Percentiles rank a stretch among this genome's conserved stretches.
Evolutionary conservation across 1,140 invertebrate species (phyloP).

Genomic region (Drosophila insularis): DNA sequence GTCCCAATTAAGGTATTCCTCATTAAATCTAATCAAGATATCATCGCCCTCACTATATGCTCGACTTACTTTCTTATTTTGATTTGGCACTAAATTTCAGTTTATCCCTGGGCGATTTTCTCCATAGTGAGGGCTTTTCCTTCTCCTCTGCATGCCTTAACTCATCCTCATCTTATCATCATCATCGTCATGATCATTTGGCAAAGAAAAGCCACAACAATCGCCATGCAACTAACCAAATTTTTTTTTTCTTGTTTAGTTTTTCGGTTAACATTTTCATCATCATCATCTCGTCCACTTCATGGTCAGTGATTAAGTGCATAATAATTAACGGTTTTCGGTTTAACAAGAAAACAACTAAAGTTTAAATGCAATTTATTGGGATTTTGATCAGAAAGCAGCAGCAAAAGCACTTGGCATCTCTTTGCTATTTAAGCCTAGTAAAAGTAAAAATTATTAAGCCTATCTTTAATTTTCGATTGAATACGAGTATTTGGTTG

Average conservation of each 20-base stretch:
- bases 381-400: slow-evolving; percentile 47
- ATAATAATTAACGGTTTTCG: slow-evolving; percentile 59
- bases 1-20: neutral
- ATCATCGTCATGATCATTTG: neutral
- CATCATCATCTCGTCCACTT: slow-evolving; percentile 32
- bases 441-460: slow-evolving; percentile 11
- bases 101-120: neutral
- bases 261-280: slow-evolving; percentile 2
- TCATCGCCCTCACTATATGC: neutral
- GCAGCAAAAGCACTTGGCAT: neutral
- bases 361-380: slow-evolving; percentile 53
- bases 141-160: neutral
- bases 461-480: slow-evolving; percentile 47
- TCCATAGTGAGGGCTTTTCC: neutral
- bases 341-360: slow-evolving; percentile 35
- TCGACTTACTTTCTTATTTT: neutral
- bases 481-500: slow-evolving; percentile 1
- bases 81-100: neutral
- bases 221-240: neutral
- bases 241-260: neutral
- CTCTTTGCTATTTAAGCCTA: slow-evolving; percentile 4
- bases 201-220: slow-evolving; percentile 6
- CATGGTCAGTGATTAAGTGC: slow-evolving; percentile 76
- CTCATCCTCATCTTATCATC: neutral
- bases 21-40: neutral